Evolutionary conservation across 2,888 invertebrate genomes (phyloP).

Genomic region (Andrena fulva): DNA sequence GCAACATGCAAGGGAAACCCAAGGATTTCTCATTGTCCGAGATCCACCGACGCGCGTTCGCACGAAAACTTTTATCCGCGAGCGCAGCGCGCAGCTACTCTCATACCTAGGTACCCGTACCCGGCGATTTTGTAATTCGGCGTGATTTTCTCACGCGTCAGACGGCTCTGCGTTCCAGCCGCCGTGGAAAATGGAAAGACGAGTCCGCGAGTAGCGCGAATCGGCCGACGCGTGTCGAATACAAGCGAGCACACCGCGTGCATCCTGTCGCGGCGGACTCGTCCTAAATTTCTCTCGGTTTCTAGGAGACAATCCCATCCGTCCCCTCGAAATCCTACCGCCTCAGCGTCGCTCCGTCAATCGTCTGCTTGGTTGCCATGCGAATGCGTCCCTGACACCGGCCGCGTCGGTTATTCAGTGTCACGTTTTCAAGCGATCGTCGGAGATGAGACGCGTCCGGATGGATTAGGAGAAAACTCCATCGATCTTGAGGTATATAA

Average conservation of each 20-base stretch:
- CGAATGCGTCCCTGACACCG: no score
- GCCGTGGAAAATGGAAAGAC: slow-evolving; percentile 28
- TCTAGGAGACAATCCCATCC: slow-evolving; percentile 20
- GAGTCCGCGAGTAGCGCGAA: slow-evolving; percentile 1
- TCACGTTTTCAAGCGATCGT: no score
- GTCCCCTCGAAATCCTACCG: no score
- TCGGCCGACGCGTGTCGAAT: slow-evolving; percentile 11
- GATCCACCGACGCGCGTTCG: slow-evolving; percentile 11
- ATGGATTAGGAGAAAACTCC: slow-evolving; percentile 35
- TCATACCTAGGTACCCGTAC: slow-evolving; percentile 10
- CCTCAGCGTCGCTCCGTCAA: no score
- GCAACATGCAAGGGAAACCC: background rate
- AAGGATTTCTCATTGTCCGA: slow-evolving; percentile 7
- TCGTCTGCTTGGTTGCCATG: no score
- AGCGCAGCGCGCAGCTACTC: background rate
- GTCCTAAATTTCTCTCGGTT: slow-evolving; percentile 62
- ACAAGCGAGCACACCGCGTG: slow-evolving; percentile 17
- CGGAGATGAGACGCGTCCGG: slow-evolving; percentile 30
- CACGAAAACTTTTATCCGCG: slow-evolving; percentile 21
- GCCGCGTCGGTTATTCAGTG: no score
- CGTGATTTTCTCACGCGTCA: slow-evolving; percentile 57
- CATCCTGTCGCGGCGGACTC: slow-evolving; percentile 52
- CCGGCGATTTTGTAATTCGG: slow-evolving; percentile 60
- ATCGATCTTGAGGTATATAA: slow-evolving; percentile 16
- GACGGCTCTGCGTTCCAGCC: slow-evolving; percentile 28